Conservation (phyloP, 1,140 invertebrate genomes). For the Drosophila kepulauana region DNA sequence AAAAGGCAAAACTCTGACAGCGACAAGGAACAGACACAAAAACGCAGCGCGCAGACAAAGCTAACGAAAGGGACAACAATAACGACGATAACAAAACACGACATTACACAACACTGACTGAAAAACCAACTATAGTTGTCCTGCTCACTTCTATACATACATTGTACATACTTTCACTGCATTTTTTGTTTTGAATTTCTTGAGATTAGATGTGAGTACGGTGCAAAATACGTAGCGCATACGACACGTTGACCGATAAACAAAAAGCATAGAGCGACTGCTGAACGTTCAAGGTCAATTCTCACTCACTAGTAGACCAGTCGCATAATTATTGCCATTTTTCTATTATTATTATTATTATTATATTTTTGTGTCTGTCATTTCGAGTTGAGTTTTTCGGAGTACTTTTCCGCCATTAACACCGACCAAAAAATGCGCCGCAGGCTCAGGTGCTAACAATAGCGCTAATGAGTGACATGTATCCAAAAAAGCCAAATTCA, state of each 20-base stretch:
- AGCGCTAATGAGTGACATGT: conserved; percentile 76
- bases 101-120: not conserved
- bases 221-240: conserved; percentile 22
- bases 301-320: too few species aligned
- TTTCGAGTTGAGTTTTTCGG: not conserved
- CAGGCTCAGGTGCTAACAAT: conserved; percentile 69
- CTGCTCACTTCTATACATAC: conserved; percentile 3
- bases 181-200: conserved; percentile 35
- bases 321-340: conserved; percentile 31
- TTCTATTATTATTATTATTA: conserved; percentile 6
- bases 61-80: conserved; percentile 4
- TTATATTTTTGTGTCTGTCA: conserved; percentile 2
- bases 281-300: conserved; percentile 50
- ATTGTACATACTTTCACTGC: not conserved
- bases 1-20: conserved; percentile 48
- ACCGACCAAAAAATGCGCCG: conserved; percentile 28
- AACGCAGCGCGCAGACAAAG: conserved; percentile 3
- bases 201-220: conserved; percentile 1
- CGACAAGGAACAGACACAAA: conserved; percentile 38
- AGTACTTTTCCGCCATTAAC: conserved; percentile 70
- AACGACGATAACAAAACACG: not conserved
- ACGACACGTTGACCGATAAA: conserved; percentile 70
- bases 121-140: not conserved
- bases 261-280: conserved; percentile 1
- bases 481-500: conserved; percentile 45